phyloP scores from a whole-genome alignment of 2,888 invertebrate genomes.

The Cephonodes hylas region DNA sequence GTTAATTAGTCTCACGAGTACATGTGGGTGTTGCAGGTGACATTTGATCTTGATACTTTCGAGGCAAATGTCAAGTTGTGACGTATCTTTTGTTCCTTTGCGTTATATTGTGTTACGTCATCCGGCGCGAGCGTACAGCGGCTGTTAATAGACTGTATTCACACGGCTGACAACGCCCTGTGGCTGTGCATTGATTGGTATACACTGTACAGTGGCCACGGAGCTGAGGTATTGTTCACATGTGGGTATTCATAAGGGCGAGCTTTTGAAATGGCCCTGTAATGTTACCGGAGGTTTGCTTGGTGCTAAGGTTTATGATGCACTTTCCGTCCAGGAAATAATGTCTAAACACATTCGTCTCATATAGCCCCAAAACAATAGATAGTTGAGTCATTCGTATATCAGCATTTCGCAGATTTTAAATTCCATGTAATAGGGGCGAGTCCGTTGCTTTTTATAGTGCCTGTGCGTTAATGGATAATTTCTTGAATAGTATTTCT shows the following conservation, averaged over 20 bases:
- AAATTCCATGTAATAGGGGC: no score
- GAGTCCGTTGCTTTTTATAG: no score
- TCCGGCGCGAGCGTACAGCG: background rate
- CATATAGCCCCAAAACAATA: no score
- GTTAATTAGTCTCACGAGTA: background rate
- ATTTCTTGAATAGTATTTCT: no score
- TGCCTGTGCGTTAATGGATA: no score
- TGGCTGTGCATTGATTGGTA: background rate
- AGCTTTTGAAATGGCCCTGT: background rate
- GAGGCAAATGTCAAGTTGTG: slow-evolving; percentile 14
- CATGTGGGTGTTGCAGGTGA: slow-evolving; percentile 9
- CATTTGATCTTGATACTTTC: slow-evolving; percentile 16
- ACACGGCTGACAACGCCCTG: background rate
- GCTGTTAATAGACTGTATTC: background rate
- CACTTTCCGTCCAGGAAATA: no score
- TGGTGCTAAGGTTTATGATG: background rate
- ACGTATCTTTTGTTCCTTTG: slow-evolving; percentile 10
- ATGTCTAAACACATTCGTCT: no score
- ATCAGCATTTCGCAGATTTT: no score
- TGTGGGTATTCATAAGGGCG: background rate
- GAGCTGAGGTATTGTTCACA: background rate
- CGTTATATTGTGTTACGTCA: background rate
- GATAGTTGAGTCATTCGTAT: no score
- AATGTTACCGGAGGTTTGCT: background rate
- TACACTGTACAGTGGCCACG: no score